Conservation (phyloP, 2,888 invertebrate genomes). For the Diplolepis rosae region DNA sequence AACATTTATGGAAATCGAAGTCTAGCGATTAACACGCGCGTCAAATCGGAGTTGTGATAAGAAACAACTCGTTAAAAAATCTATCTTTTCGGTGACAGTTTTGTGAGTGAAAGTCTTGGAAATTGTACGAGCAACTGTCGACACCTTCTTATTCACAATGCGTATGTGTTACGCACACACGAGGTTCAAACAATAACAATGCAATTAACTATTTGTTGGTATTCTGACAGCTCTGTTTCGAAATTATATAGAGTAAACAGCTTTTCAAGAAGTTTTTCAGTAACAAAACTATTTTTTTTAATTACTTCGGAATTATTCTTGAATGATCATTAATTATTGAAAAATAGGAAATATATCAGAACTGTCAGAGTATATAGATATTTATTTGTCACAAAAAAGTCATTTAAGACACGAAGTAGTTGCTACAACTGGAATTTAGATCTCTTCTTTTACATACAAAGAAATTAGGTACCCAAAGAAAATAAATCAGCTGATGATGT, state of each 20-base stretch:
- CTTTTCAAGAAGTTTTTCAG: too few species aligned
- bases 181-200: neutral
- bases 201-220: neutral
- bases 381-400: neutral
- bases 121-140: neutral
- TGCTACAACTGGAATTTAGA: too few species aligned
- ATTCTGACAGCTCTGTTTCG: neutral
- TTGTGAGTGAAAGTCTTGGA: slow-evolving; percentile 26
- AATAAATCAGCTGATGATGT: neutral
- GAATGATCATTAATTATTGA: too few species aligned
- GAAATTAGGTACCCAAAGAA: neutral
- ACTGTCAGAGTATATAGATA: too few species aligned
- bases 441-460: neutral
- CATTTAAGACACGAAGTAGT: neutral
- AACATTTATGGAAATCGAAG: neutral
- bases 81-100: neutral
- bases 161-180: neutral
- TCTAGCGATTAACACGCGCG: neutral
- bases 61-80: slow-evolving; percentile 7
- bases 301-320: too few species aligned
- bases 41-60: neutral
- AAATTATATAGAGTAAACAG: too few species aligned
- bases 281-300: too few species aligned
- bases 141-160: slow-evolving; percentile 12
- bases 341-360: too few species aligned